These are phyloP conservation scores for Hyposoter didymator DNA, from an alignment of 2,888 invertebrate genomes.

Conservation along the genomic window DNA sequence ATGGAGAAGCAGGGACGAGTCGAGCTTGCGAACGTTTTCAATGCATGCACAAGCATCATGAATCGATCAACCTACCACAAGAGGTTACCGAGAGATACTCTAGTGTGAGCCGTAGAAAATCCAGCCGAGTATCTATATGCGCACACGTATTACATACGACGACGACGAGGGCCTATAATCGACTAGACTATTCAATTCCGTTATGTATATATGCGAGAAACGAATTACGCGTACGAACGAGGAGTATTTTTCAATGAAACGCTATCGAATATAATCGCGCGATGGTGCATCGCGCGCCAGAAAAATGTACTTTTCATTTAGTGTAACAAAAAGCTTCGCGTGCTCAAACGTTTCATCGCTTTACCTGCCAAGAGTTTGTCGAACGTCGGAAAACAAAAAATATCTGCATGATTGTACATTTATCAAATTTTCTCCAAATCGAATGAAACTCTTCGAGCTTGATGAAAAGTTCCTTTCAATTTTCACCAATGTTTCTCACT, in stretches of 20 bases:
- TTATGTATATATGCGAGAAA: slow-evolving; percentile 24
- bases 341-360: not conserved
- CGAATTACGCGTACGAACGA: slow-evolving; percentile 38
- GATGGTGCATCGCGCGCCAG: not conserved
- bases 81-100: slow-evolving; percentile 4
- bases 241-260: slow-evolving; percentile 16
- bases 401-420: not conserved
- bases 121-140: not conserved
- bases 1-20: slow-evolving; percentile 37
- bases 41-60: slow-evolving; percentile 32
- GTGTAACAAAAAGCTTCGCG: not conserved
- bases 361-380: not conserved
- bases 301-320: not conserved
- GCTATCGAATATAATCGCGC: slow-evolving; percentile 31
- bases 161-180: slow-evolving; percentile 34
- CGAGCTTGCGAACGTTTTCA: slow-evolving; percentile 39
- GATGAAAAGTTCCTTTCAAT: not conserved
- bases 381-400: not conserved
- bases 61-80: slow-evolving; percentile 51
- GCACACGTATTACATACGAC: not conserved
- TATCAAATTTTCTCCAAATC: not conserved
- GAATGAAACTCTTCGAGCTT: not conserved
- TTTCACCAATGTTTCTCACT: not conserved
- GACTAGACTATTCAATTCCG: slow-evolving; percentile 44
- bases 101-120: slow-evolving; percentile 12